Evolutionary conservation across 2,113 vertebrate species (phyloP).

Genomic region (Callionymus lyra): DNA sequence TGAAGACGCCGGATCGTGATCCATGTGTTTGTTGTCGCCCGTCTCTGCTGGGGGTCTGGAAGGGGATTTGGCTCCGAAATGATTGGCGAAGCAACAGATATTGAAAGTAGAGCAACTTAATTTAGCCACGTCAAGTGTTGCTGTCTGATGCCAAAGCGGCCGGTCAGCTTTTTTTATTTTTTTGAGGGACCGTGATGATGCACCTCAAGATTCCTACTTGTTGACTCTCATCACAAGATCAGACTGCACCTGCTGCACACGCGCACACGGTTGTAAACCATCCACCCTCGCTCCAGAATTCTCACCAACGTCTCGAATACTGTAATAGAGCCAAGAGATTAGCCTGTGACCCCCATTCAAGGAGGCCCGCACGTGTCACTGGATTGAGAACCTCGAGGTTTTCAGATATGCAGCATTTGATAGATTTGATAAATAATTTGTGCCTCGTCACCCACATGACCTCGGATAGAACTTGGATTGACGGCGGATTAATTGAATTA

Average conservation of each 20-base stretch:
- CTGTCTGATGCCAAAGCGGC: not conserved
- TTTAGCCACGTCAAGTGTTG: constrained; percentile 14
- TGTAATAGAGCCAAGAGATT: constrained; percentile 7
- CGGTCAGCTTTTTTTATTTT: no score
- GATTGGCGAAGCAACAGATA: constrained; percentile 3
- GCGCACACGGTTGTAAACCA: not conserved
- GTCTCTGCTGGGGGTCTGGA: not conserved
- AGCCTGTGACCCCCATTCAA: constrained; percentile 6
- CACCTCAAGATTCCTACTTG: constrained; percentile 5
- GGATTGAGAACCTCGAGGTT: constrained; percentile 7
- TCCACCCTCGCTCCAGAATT: not conserved
- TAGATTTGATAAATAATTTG: not conserved
- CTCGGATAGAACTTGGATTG: no score
- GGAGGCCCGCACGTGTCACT: constrained; percentile 2
- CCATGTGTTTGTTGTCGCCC: no score
- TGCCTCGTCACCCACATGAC: constrained; percentile 2
- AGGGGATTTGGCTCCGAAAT: constrained; percentile 8
- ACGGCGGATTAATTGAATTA: no score
- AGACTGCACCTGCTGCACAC: not conserved
- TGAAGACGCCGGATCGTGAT: not conserved
- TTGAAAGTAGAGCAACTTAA: constrained; percentile 22
- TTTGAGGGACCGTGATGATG: constrained; percentile 4
- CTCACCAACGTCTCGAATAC: not conserved
- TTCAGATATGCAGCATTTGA: no score
- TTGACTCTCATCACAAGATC: constrained; percentile 7